phyloP scores from a whole-genome alignment of 2,797 vertebrate genomes.

The Mycteria americana region DNA sequence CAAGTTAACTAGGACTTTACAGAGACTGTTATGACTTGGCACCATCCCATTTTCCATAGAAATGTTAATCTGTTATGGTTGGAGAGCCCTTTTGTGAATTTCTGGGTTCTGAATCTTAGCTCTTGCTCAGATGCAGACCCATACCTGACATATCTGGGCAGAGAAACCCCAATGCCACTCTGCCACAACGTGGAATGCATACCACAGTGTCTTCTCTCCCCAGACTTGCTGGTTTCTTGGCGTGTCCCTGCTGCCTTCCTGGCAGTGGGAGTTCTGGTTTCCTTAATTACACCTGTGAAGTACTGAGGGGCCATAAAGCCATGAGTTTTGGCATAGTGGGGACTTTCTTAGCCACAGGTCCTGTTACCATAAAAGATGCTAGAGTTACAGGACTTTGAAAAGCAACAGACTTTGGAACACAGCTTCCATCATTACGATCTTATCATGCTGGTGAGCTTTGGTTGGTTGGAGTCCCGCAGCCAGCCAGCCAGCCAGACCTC shows the following conservation, averaged over 20 bases:
- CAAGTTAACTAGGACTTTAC: slow-evolving; percentile 29
- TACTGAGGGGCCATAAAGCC: background rate
- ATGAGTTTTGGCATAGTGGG: background rate
- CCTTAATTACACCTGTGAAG: background rate
- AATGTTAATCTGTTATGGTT: slow-evolving; percentile 23
- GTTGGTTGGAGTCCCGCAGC: background rate
- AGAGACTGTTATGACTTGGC: slow-evolving; percentile 17
- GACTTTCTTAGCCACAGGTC: background rate
- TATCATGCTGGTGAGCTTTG: background rate
- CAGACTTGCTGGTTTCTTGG: background rate
- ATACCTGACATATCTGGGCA: background rate
- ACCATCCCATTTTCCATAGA: slow-evolving; percentile 38
- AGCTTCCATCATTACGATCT: fast-evolving
- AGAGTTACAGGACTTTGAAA: background rate
- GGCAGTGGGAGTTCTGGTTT: background rate
- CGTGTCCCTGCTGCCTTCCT: background rate
- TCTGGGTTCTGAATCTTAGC: background rate
- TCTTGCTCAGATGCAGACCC: background rate
- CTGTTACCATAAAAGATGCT: background rate
- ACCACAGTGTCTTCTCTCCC: too few relatives aligned
- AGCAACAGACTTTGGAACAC: background rate
- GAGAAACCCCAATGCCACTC: background rate
- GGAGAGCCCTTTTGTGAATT: background rate
- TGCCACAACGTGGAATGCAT: background rate
- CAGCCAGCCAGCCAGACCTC: background rate